Conservation (phyloP, 1,140 invertebrate species). For the Ceratosolen solmsi region DNA sequence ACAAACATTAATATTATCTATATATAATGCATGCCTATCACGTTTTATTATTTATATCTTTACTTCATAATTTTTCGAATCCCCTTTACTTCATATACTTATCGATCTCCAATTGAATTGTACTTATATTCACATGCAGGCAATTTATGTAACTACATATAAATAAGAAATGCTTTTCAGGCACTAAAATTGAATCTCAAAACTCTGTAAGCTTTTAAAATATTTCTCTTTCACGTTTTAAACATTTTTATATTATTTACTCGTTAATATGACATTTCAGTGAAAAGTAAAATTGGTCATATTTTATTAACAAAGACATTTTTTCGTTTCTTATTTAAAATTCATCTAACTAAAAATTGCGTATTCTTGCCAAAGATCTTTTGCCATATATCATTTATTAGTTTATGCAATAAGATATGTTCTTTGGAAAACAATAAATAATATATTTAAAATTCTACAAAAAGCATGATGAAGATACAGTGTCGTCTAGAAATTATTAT, state of each 20-base stretch:
- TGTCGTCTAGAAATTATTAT: slow-evolving; percentile 22
- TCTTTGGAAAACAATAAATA: slow-evolving; percentile 39
- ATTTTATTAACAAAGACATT: slow-evolving; percentile 14
- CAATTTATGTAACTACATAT: slow-evolving; percentile 29
- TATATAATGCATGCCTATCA: background rate
- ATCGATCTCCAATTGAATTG: slow-evolving; percentile 14
- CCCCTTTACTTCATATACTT: background rate
- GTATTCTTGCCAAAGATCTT: background rate
- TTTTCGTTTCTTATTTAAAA: background rate
- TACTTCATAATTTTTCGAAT: background rate
- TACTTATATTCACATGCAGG: slow-evolving; percentile 8
- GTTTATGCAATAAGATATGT: background rate
- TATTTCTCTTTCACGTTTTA: slow-evolving; percentile 15
- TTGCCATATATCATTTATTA: background rate
- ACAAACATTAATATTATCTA: slow-evolving; percentile 42
- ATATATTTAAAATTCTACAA: slow-evolving; percentile 4
- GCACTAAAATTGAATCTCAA: slow-evolving; percentile 46
- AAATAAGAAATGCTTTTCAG: slow-evolving; percentile 42
- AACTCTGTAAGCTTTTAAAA: background rate
- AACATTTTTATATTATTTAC: background rate
- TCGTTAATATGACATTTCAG: background rate
- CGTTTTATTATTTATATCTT: background rate
- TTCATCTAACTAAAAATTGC: slow-evolving; percentile 29
- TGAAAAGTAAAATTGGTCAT: slow-evolving; percentile 34
- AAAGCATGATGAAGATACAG: slow-evolving; percentile 28